phyloP scores from a whole-genome alignment of 2,113 vertebrate species.

The Mellivora capensis region DNA sequence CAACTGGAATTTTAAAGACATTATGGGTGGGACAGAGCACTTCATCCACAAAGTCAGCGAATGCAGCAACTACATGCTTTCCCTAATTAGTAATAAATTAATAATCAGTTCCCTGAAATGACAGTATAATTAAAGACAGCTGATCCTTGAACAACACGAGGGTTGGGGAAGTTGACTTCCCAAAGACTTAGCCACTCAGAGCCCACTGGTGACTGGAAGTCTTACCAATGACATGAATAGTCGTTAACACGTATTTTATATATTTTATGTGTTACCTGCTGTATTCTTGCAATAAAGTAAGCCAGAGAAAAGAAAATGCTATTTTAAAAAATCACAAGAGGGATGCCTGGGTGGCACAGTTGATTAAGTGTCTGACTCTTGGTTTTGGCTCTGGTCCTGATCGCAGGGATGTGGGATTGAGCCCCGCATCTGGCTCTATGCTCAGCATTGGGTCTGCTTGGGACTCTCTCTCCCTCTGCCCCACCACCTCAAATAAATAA shows the following conservation, averaged over 20 bases:
- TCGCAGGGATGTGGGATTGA: not conserved
- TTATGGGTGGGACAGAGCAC: not conserved
- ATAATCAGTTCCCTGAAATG: not conserved
- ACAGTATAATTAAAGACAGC: not conserved
- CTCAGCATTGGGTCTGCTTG: not conserved
- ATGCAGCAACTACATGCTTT: not conserved
- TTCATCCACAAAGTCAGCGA: not conserved
- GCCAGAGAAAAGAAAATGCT: not conserved
- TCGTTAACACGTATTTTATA: not conserved
- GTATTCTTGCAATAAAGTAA: not conserved
- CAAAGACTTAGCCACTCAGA: not conserved
- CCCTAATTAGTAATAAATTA: not conserved
- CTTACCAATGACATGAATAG: not conserved
- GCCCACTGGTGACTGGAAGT: not conserved
- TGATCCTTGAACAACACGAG: not conserved
- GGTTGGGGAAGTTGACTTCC: not conserved
- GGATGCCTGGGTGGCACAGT: not conserved
- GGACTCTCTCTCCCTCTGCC: not conserved
- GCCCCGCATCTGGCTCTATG: rapidly evolving
- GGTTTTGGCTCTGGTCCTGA: not conserved
- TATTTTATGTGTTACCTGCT: not conserved
- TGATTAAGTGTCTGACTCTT: not conserved
- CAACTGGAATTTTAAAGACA: not conserved
- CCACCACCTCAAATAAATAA: not conserved
- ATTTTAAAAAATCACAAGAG: not conserved